Conservation (phyloP, 1,140 invertebrate genomes). For the Ceratina japonica region DNA sequence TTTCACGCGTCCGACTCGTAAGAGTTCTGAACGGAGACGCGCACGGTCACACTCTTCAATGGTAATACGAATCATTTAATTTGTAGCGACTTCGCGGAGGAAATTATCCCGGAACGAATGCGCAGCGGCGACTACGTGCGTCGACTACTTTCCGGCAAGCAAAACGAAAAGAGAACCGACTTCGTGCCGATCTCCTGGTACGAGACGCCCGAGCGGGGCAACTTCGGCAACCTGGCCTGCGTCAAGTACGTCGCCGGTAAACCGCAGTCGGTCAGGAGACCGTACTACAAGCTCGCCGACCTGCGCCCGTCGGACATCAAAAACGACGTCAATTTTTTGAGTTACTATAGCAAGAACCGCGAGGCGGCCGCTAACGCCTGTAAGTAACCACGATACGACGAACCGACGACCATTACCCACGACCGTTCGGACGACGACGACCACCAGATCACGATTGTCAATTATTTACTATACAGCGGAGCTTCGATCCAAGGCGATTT, state of each 20-base stretch:
- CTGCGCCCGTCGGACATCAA: slow-evolving; percentile 79
- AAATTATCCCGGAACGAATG: slow-evolving; percentile 74
- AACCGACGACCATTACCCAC: slow-evolving; percentile 5
- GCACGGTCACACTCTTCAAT: background rate
- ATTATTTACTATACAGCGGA: background rate
- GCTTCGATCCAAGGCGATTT: too few species aligned
- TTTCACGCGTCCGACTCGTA: too few species aligned
- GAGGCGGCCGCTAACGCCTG: slow-evolving; percentile 81
- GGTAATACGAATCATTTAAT: slow-evolving; percentile 14
- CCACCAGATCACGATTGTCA: background rate
- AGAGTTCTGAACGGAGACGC: too few species aligned
- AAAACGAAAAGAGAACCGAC: slow-evolving; percentile 79
- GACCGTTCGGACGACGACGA: background rate
- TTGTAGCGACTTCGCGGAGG: slow-evolving; percentile 74
- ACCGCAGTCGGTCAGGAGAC: slow-evolving; percentile 85
- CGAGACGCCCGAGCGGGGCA: slow-evolving; percentile 83
- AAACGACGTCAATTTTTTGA: slow-evolving; percentile 87
- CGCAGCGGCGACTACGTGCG: slow-evolving; percentile 84
- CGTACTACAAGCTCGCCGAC: slow-evolving; percentile 84
- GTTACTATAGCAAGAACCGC: slow-evolving; percentile 87
- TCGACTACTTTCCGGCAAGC: slow-evolving; percentile 81
- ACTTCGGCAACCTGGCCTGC: slow-evolving; percentile 86
- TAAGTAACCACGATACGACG: slow-evolving; percentile 65
- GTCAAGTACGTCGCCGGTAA: slow-evolving; percentile 88
- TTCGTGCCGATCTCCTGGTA: slow-evolving; percentile 83